These are phyloP conservation scores for Lepilemur ruficaudatus DNA, from an alignment of 2,797 vertebrate genomes.

Conservation along the genomic window DNA sequence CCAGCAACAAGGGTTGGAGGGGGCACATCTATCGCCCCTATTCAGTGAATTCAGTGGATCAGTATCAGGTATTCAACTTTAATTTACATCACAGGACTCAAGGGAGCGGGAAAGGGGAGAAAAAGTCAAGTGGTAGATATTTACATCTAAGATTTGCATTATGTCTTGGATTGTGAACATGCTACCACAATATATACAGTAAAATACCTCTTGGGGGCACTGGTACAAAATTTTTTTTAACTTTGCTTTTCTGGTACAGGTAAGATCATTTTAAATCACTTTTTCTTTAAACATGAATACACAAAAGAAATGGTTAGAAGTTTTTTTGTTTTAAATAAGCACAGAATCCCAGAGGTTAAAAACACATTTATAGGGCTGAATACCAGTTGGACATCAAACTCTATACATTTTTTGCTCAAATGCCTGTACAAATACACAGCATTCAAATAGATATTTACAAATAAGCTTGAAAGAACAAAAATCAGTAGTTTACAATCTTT, in stretches of 20 bases:
- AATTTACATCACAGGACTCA: constrained; percentile 97
- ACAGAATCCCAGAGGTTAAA: constrained; percentile 90
- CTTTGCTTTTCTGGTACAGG: constrained; percentile 89
- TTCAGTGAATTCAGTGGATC: constrained; percentile 87
- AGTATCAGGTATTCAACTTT: constrained; percentile 95
- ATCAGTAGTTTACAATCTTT: constrained; percentile 83
- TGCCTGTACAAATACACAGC: constrained; percentile 98
- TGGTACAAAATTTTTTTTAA: constrained; percentile 91
- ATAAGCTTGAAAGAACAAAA: constrained; percentile 86
- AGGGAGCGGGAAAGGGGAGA: constrained; percentile 88
- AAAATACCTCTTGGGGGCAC: constrained; percentile 93
- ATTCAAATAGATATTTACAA: constrained; percentile 95
- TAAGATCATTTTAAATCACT: constrained; percentile 86
- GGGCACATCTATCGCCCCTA: constrained; percentile 56
- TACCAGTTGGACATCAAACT: constrained; percentile 92
- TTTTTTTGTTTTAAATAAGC: constrained; percentile 87
- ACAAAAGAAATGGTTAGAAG: constrained; percentile 89
- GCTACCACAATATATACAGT: constrained; percentile 99
- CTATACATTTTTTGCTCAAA: constrained; percentile 97
- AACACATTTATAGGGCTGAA: constrained; percentile 94
- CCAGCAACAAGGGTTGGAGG: constrained; percentile 7
- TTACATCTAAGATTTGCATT: constrained; percentile 95
- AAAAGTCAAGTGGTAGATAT: constrained; percentile 88
- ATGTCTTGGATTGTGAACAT: constrained; percentile 91
- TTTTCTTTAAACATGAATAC: constrained; percentile 91